Evolutionary conservation across 2,888 invertebrate species (phyloP).

Genomic region (Melanophora roralis): DNA sequence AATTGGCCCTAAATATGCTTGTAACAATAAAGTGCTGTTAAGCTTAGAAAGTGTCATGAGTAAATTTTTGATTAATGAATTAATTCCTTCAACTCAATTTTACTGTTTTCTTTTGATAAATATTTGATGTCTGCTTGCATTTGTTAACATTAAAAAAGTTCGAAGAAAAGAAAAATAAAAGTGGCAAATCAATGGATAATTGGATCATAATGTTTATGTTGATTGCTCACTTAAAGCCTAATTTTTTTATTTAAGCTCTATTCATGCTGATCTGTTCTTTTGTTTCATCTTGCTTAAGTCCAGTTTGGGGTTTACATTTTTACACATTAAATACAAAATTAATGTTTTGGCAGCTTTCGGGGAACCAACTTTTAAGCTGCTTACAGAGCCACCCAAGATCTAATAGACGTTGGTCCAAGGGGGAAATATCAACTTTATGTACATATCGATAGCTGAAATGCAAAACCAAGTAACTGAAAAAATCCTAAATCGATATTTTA

Average conservation of each 20-base stretch:
- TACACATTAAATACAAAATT: not conserved
- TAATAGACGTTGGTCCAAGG: no score
- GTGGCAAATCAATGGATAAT: conserved; percentile 40
- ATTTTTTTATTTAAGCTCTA: conserved; percentile 45
- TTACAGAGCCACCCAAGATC: no score
- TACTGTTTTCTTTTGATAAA: not conserved
- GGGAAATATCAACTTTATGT: no score
- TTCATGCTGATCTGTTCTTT: conserved; percentile 39
- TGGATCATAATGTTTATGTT: conserved; percentile 41
- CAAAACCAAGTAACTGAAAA: no score
- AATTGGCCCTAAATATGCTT: no score
- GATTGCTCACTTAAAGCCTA: conserved; percentile 56
- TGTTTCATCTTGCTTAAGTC: not conserved
- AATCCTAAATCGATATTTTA: no score
- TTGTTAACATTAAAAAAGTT: conserved; percentile 11
- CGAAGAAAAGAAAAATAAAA: conserved; percentile 8
- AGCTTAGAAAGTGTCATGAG: no score
- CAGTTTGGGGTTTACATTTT: not conserved
- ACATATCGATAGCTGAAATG: no score
- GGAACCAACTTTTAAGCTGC: no score
- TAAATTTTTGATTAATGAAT: not conserved
- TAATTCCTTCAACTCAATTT: not conserved
- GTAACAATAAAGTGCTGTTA: no score
- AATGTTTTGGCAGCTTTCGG: not conserved
- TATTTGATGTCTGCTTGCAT: not conserved